Base-by-base conservation (phyloP, 2,113 vertebrate species). In the Meleagris gallopavo region DNA sequence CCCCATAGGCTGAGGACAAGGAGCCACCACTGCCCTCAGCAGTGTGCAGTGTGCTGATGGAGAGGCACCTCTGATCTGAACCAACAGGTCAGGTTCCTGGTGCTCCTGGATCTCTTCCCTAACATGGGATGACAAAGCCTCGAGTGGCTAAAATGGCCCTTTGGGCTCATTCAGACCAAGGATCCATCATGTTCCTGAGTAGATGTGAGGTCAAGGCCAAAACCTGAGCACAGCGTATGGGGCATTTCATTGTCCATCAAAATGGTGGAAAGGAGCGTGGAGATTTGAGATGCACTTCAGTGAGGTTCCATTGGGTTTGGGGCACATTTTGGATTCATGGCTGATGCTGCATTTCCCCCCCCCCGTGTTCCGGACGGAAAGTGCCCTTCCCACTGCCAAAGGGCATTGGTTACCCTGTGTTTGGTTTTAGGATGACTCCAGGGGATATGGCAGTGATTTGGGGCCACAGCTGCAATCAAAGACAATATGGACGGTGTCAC, bases 241-340 rank as follows among this genome's bases (percentile, higher is more conserved):
- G 57, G 6, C 2, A 1, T 16, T 75, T 79, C 41, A 57, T 41
- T 8, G 0, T 72, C 43, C 43, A 15, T 41, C 62, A 60, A 75
- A 82, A 65, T 1, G 12, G 10, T 55, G 43, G 75, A 17, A 60
- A 46, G 16, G 60, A 85, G 30, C 0, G 0, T 2, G 15, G 32
- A 64, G 69, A 27, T 45, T 66, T 13, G 71, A 46, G 17, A 34
- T 32, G 24, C 30, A 10, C 11, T 34, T 46, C 32, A 19, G 5
- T 0, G 2, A 55, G 8, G 6, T 29, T 64, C 32, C 30, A 32
- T 54, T 3, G 45, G 69, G 46, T 27, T 72, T 25, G 32, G 54
- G 32, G 10, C 13, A 2, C 21, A 11, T 69, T 77, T 52, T 25
- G 65, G 69, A 18, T 41, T 66, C 19, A 1, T 4, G 29, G 19